Conservation (phyloP, 2,888 invertebrate species). For the Lamellibrachia columna region DNA sequence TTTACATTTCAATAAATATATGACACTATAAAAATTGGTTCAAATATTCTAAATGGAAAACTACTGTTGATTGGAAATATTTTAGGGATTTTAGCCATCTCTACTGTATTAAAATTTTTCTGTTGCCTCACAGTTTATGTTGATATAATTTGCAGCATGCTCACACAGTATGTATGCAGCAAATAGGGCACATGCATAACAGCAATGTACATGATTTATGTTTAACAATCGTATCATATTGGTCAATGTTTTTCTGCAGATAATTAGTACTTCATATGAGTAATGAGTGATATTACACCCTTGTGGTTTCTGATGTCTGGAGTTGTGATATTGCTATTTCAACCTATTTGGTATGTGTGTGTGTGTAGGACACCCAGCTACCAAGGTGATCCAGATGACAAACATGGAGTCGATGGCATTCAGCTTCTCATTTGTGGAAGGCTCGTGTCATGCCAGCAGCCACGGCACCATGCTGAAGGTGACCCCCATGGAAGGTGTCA, state of each 20-base stretch:
- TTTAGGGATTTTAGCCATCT: neutral
- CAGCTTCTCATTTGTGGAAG: constrained; percentile 59
- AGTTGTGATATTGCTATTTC: too few relatives aligned
- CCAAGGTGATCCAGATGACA: constrained; percentile 58
- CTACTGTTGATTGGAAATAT: neutral
- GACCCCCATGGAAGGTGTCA: constrained; percentile 57
- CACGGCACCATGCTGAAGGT: constrained; percentile 58
- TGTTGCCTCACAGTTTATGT: too few relatives aligned
- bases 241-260: neutral
- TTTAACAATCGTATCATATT: neutral
- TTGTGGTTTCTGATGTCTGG: too few relatives aligned
- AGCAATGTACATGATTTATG: neutral
- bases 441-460: constrained; percentile 61
- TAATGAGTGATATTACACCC: too few relatives aligned
- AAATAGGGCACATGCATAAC: neutral
- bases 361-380: constrained; percentile 57
- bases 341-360: too few relatives aligned
- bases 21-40: too few relatives aligned
- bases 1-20: neutral
- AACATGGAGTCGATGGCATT: constrained; percentile 62
- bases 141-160: neutral
- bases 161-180: neutral
- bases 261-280: neutral
- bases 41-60: too few relatives aligned
- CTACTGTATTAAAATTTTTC: too few relatives aligned